phyloP scores from a whole-genome alignment of 1,140 invertebrate species.

The Drosophila serrata region DNA sequence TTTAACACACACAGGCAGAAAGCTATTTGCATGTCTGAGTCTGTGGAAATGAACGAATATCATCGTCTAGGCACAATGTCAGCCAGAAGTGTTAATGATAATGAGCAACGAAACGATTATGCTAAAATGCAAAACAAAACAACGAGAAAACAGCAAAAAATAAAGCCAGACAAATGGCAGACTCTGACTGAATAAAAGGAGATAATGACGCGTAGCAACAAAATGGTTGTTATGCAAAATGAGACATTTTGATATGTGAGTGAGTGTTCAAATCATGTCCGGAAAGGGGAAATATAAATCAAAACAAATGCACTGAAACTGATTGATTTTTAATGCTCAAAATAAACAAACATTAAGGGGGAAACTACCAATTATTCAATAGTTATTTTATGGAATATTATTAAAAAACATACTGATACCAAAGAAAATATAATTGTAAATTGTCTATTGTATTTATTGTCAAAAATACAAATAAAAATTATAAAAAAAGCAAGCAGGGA shows the following conservation, averaged over 20 bases:
- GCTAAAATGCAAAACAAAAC: constrained; percentile 42
- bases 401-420: too few relatives aligned
- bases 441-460: neutral
- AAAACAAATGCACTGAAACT: constrained; percentile 41
- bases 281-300: constrained; percentile 21
- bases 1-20: constrained; percentile 4
- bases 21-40: constrained; percentile 60
- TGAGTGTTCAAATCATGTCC: constrained; percentile 16
- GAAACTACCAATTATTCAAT: neutral
- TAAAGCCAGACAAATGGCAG: constrained; percentile 20
- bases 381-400: too few relatives aligned
- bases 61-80: constrained; percentile 36
- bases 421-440: neutral
- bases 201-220: constrained; percentile 12
- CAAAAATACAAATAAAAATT: too few relatives aligned
- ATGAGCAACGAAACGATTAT: constrained; percentile 52
- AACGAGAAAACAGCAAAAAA: constrained; percentile 9
- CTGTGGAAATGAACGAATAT: constrained; percentile 33
- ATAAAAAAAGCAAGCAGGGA: too few relatives aligned
- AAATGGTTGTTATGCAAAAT: constrained; percentile 5
- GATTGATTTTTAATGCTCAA: neutral
- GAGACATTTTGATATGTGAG: constrained; percentile 10
- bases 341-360: neutral
- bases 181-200: constrained; percentile 5
- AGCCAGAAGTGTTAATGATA: constrained; percentile 49